A percentile compares a stretch with the other conserved stretches of the same genome.
These are phyloP conservation scores for Scaptomyza flava DNA, from an alignment of 2,888 invertebrate genomes.

Conservation along the genomic window DNA sequence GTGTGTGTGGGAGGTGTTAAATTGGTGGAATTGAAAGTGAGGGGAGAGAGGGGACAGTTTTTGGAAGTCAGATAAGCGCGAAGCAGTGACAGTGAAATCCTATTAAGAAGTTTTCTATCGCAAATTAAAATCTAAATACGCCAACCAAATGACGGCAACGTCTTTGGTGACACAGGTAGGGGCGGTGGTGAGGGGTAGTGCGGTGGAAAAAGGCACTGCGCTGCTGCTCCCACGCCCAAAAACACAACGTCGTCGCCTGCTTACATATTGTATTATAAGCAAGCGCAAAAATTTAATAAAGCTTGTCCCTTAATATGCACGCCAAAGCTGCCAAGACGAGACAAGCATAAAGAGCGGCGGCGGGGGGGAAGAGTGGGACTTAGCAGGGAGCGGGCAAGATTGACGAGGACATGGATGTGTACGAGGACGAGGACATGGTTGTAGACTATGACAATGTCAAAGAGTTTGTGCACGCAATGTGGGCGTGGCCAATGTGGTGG, in stretches of 20 bases:
- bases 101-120: slow-evolving; percentile 80
- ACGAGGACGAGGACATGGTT: slow-evolving; percentile 33
- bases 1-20: slow-evolving; percentile 21
- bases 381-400: slow-evolving; percentile 1
- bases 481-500: slow-evolving; percentile 64
- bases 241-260: slow-evolving; percentile 43
- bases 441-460: slow-evolving; percentile 77
- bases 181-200: not conserved
- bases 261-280: slow-evolving; percentile 79
- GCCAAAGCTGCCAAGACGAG: slow-evolving; percentile 20
- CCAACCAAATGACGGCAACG: slow-evolving; percentile 71
- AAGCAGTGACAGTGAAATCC: slow-evolving; percentile 74
- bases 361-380: not conserved
- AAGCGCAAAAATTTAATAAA: slow-evolving; percentile 78
- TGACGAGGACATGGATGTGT: slow-evolving; percentile 35
- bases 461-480: slow-evolving; percentile 79
- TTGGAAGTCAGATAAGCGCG: slow-evolving; percentile 9
- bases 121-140: slow-evolving; percentile 80
- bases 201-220: slow-evolving; percentile 40
- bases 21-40: not conserved
- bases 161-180: slow-evolving; percentile 47
- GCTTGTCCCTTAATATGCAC: slow-evolving; percentile 61
- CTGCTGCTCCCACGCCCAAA: slow-evolving; percentile 30
- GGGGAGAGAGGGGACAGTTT: not conserved
- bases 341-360: slow-evolving; percentile 17